Conservation (phyloP, 2,797 vertebrate genomes). For the Bucorvus abyssinicus region DNA sequence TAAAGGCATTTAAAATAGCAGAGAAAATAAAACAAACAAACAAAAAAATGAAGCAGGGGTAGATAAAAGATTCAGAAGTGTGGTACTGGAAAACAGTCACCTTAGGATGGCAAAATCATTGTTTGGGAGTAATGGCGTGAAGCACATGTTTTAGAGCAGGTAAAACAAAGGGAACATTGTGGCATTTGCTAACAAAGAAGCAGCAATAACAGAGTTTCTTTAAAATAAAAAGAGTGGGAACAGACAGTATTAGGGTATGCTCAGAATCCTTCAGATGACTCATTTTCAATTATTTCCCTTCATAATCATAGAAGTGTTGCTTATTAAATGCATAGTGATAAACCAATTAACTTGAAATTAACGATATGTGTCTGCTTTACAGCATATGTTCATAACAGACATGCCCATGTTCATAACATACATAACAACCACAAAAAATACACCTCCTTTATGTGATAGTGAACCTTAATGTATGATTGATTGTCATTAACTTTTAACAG, state of each 20-base stretch:
- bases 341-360: not conserved
- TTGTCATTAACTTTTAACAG: not conserved
- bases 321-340: not conserved
- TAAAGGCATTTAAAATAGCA: not conserved
- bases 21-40: not conserved
- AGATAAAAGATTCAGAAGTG: not conserved
- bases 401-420: not conserved
- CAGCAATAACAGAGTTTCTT: not conserved
- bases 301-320: not conserved
- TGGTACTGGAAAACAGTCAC: not conserved
- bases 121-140: not conserved
- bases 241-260: not conserved
- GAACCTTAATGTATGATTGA: not conserved
- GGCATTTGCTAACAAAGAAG: not conserved
- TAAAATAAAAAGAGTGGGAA: not conserved
- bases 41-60: not conserved
- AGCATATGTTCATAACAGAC: not conserved
- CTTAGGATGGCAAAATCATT: not conserved
- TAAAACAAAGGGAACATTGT: not conserved
- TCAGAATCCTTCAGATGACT: not conserved
- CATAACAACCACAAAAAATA: not conserved
- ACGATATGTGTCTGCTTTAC: not conserved
- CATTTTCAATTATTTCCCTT: not conserved
- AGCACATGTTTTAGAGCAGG: fast-evolving
- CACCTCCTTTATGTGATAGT: not conserved